Conservation (phyloP, 2,797 vertebrate species). For the Graptemys geographica region DNA sequence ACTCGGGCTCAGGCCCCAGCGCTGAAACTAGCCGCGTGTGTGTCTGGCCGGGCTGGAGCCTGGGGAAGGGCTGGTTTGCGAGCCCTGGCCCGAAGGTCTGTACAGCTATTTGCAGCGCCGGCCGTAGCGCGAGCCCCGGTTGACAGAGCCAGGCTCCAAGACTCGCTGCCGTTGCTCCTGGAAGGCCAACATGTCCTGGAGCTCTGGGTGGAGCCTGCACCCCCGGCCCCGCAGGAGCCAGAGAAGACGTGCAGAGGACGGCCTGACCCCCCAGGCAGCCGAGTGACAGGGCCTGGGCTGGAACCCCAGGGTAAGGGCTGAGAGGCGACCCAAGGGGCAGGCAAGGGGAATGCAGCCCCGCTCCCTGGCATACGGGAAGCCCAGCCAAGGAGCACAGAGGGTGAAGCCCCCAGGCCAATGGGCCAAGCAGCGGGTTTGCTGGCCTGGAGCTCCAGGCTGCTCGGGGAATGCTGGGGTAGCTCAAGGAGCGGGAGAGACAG, state of each 20-base stretch:
- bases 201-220: too few relatives aligned
- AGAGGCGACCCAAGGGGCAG: too few relatives aligned
- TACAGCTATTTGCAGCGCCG: neutral
- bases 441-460: neutral
- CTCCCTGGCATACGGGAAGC: neutral
- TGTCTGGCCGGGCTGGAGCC: too few relatives aligned
- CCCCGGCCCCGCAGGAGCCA: neutral
- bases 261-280: too few relatives aligned
- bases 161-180: neutral
- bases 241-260: too few relatives aligned
- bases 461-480: neutral
- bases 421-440: neutral
- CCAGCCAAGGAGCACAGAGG: neutral
- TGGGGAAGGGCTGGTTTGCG: too few relatives aligned
- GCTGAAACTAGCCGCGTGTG: neutral
- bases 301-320: too few relatives aligned
- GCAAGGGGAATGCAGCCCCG: too few relatives aligned
- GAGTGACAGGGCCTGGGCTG: too few relatives aligned
- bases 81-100: neutral
- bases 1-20: neutral
- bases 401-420: neutral
- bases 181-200: neutral
- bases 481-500: neutral
- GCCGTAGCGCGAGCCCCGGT: accelerated
- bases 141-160: neutral